These are phyloP conservation scores for Ptilorrhoa leucosticta DNA, from an alignment of 2,113 vertebrate genomes.

Conservation along the genomic window DNA sequence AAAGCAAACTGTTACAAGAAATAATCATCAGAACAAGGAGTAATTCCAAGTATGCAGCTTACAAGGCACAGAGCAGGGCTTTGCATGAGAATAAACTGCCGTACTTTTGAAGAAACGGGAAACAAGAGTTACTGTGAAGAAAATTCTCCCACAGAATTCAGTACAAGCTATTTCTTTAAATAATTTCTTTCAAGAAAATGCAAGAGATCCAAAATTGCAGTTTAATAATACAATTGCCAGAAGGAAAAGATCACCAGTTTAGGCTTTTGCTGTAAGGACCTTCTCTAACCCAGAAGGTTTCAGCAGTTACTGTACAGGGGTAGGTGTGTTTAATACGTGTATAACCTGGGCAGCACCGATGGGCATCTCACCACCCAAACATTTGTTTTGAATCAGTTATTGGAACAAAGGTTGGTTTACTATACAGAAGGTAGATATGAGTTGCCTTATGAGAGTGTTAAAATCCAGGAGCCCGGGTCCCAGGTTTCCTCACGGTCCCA, in stretches of 20 bases:
- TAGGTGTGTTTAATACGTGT: background rate
- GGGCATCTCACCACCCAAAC: background rate
- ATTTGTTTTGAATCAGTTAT: background rate
- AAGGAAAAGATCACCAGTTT: background rate
- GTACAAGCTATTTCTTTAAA: background rate
- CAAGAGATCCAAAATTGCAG: background rate
- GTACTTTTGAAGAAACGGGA: background rate
- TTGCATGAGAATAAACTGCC: background rate
- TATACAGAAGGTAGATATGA: background rate
- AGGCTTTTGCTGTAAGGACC: background rate
- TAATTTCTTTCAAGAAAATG: background rate
- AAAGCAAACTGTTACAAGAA: constrained; percentile 1
- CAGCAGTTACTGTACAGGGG: background rate
- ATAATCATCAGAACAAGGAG: background rate
- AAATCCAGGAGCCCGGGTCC: background rate
- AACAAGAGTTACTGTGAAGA: background rate
- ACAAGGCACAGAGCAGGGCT: background rate
- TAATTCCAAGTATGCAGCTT: background rate
- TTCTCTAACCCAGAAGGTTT: background rate
- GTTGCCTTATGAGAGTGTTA: background rate
- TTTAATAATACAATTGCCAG: background rate
- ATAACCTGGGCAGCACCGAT: background rate
- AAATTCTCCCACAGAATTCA: background rate
- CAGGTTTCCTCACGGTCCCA: background rate
- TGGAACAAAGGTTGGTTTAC: background rate